phyloP scores from a whole-genome alignment of 2,888 invertebrate species.

The Polietes domitor region DNA sequence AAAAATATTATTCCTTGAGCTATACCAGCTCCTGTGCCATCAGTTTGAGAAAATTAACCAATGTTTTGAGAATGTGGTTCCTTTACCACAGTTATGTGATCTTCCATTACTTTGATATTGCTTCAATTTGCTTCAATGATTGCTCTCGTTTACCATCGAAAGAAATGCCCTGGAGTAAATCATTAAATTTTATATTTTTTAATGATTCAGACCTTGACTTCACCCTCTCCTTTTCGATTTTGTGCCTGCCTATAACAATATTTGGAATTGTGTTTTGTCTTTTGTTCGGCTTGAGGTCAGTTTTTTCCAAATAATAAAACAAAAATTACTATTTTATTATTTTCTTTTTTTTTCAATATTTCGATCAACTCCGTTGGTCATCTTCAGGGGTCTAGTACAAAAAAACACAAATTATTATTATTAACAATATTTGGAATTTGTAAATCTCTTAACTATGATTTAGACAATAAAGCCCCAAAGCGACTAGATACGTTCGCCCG shows the following conservation, averaged over 20 bases:
- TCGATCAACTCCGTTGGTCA: too few species aligned
- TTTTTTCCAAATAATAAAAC: too few species aligned
- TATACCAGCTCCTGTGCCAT: not conserved
- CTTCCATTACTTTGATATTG: constrained; percentile 38
- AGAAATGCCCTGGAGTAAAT: not conserved
- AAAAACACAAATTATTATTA: too few species aligned
- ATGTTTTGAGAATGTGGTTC: constrained; percentile 28
- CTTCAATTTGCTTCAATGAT: constrained; percentile 8
- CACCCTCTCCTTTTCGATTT: not conserved
- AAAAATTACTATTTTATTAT: too few species aligned
- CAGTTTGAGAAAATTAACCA: constrained; percentile 7
- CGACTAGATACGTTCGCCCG: too few species aligned
- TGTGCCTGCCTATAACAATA: too few species aligned
- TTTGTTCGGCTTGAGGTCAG: too few species aligned
- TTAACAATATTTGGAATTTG: not conserved
- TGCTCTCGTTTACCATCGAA: not conserved
- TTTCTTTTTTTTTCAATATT: too few species aligned
- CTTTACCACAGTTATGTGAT: constrained; percentile 40
- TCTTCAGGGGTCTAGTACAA: too few species aligned
- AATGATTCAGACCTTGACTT: not conserved
- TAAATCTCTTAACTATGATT: not conserved
- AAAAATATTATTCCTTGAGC: constrained; percentile 15
- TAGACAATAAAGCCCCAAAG: not conserved
- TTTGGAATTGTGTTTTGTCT: too few species aligned
- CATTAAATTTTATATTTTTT: not conserved